Evolutionary conservation across 2,113 vertebrate genomes (phyloP).

Genomic region (Calypte anna): DNA sequence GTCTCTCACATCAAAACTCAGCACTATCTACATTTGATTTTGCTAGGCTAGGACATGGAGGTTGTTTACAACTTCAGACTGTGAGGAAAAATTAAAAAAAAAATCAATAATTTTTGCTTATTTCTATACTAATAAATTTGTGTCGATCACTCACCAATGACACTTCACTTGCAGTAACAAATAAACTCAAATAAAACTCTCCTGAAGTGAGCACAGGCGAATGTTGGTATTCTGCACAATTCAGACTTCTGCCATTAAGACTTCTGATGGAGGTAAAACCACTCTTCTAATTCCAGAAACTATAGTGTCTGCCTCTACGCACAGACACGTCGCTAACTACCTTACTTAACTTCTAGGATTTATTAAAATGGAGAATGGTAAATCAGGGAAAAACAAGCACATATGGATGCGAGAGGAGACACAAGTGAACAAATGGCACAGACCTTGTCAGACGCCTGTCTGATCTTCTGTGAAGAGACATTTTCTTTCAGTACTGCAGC

Average conservation of each 20-base stretch:
- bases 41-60: background rate
- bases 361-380: background rate
- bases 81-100: background rate
- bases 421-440: conserved; percentile 21
- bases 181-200: background rate
- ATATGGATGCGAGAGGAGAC: background rate
- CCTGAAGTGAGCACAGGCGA: background rate
- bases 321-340: background rate
- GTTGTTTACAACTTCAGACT: background rate
- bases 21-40: background rate
- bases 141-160: no score
- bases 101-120: background rate
- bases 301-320: fast-evolving
- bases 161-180: background rate
- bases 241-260: background rate
- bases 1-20: background rate
- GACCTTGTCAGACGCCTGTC: conserved; percentile 83
- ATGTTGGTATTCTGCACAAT: background rate
- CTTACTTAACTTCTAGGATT: background rate
- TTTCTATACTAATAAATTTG: background rate
- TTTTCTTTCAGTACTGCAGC: conserved; percentile 91
- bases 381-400: background rate
- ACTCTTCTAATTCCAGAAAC: background rate
- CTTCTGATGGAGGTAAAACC: background rate
- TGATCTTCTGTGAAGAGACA: conserved; percentile 77